Percentiles rank a stretch among this genome's conserved stretches.
Conservation (phyloP, 1,140 invertebrate species). For the Eumeta japonica region DNA sequence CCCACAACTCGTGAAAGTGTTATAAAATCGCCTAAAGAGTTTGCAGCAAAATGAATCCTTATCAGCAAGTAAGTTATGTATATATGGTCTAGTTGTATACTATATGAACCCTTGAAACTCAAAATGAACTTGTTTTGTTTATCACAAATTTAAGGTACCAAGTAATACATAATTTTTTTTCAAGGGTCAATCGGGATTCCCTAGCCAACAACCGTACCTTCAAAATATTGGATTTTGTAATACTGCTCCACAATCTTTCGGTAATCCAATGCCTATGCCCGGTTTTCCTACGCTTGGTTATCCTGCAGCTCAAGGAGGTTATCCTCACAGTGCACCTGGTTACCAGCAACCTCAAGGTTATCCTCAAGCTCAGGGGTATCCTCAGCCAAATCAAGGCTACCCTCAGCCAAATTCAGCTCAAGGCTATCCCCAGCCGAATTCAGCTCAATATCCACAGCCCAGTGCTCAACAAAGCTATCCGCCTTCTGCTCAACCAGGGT, state of each 20-base stretch:
- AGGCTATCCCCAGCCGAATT: conserved; percentile 12
- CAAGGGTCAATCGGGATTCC: conserved; percentile 46
- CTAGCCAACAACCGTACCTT: conserved; percentile 37
- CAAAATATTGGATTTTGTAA: conserved; percentile 55
- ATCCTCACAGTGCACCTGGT: conserved; percentile 9
- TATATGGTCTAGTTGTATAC: conserved; percentile 6
- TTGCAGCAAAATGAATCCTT: conserved; percentile 54
- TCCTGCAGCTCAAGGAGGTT: conserved; percentile 26
- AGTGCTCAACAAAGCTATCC: conserved; percentile 11
- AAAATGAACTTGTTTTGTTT: conserved; percentile 26
- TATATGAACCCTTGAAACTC: not conserved
- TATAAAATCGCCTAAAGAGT: not conserved
- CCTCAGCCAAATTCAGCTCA: conserved; percentile 13
- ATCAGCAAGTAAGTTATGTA: conserved; percentile 42
- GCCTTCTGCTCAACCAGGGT: conserved; percentile 5
- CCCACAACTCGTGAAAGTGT: not conserved
- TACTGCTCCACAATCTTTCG: conserved; percentile 51
- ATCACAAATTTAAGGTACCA: conserved; percentile 26
- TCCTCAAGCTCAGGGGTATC: conserved; percentile 12
- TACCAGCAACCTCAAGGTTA: conserved; percentile 14
- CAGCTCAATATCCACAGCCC: conserved; percentile 8
- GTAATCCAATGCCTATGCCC: conserved; percentile 50
- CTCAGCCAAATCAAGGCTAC: conserved; percentile 16
- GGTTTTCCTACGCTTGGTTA: conserved; percentile 44
- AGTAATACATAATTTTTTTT: conserved; percentile 22